A percentile compares a stretch with the other conserved stretches of the same genome.
Evolutionary conservation across 1,140 invertebrate genomes (phyloP).

Genomic region (Diorhabda carinulata): DNA sequence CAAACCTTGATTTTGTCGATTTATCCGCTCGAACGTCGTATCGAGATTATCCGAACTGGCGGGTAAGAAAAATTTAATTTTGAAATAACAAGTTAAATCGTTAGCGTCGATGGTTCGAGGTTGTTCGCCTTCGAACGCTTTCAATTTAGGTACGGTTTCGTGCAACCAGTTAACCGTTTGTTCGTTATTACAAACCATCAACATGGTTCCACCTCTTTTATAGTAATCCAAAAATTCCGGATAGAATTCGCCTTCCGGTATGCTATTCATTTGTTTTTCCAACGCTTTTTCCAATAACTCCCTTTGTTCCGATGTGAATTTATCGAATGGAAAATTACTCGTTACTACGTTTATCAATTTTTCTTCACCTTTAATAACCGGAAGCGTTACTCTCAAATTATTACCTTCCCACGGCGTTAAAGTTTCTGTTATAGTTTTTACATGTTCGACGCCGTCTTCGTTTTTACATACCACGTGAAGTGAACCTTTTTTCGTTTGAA

Average conservation of each 20-base stretch:
- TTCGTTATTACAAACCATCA: slow-evolving; percentile 14
- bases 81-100: background rate
- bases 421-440: slow-evolving; percentile 5
- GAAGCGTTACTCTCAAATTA: slow-evolving; percentile 5
- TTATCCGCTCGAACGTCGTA: slow-evolving; percentile 4
- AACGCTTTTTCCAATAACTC: background rate
- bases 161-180: slow-evolving; percentile 12
- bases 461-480: slow-evolving; percentile 5
- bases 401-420: slow-evolving; percentile 9
- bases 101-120: background rate
- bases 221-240: slow-evolving; percentile 9
- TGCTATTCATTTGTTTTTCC: background rate
- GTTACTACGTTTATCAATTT: slow-evolving; percentile 1
- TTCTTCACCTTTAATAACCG: background rate
- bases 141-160: background rate
- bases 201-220: slow-evolving; percentile 5
- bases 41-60: background rate
- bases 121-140: background rate
- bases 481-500: slow-evolving; percentile 8
- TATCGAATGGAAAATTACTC: background rate
- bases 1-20: slow-evolving; percentile 8
- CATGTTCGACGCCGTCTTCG: slow-evolving; percentile 9
- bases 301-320: slow-evolving; percentile 3
- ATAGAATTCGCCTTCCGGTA: background rate
- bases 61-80: slow-evolving; percentile 3